A percentile compares a stretch with the other conserved stretches of the same genome.
phyloP scores from a whole-genome alignment of 2,113 vertebrate genomes.

The Gavialis gangeticus region DNA sequence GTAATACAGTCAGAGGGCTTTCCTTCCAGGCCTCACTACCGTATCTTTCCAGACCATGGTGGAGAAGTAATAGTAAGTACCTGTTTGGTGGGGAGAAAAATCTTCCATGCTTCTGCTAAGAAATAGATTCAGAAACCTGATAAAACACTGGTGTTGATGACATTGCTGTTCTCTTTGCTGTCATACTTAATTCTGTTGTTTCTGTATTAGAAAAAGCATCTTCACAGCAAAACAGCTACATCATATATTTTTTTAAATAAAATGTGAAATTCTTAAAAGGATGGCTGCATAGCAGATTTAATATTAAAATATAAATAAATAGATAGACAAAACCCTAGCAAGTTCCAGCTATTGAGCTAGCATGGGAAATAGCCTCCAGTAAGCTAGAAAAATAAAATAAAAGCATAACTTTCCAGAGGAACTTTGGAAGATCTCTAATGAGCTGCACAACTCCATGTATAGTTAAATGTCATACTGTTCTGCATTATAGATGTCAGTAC shows the following conservation, averaged over 20 bases:
- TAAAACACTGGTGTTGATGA: background rate
- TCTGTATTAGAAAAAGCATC: background rate
- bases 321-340: too few species aligned
- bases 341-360: background rate
- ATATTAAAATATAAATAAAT: background rate
- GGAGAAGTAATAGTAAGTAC: background rate
- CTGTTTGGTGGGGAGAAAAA: background rate
- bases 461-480: background rate
- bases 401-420: background rate
- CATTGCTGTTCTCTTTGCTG: background rate
- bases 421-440: background rate
- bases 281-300: background rate
- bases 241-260: background rate
- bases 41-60: conserved; percentile 34
- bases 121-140: conserved; percentile 4
- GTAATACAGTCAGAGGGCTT: background rate
- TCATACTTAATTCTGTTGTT: conserved; percentile 15
- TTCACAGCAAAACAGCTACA: background rate
- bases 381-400: background rate
- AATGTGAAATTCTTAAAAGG: background rate
- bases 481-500: background rate
- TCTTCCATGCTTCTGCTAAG: background rate
- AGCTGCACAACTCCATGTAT: background rate
- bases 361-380: background rate
- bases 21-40: background rate